Percentiles rank a stretch among this genome's conserved stretches.
Evolutionary conservation across 2,797 vertebrate genomes (phyloP).

Genomic region (Leptatherina wallacei): DNA sequence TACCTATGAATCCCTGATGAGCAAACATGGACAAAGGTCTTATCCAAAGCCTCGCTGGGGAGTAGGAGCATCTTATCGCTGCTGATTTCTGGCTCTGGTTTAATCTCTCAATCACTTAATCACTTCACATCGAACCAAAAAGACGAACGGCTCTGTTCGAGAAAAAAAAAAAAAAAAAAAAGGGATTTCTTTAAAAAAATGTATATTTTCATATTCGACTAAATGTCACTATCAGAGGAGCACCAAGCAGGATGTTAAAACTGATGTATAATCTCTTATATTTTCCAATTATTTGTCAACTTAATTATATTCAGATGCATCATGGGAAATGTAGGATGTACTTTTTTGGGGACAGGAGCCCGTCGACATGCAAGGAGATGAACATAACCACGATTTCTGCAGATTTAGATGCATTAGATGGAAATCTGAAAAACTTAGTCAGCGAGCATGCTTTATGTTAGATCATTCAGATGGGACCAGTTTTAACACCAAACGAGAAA

Average conservation of each 20-base stretch:
- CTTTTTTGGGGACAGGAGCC: background rate
- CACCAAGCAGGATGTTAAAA: background rate
- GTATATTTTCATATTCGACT: background rate
- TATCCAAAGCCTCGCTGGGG: constrained; percentile 46
- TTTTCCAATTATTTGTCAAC: background rate
- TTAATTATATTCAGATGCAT: background rate
- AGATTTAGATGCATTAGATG: background rate
- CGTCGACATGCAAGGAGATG: background rate
- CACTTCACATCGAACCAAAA: constrained; percentile 22
- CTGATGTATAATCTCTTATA: background rate
- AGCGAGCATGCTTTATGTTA: too few species aligned
- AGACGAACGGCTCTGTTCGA: background rate
- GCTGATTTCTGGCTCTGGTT: constrained; percentile 30
- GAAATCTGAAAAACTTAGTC: too few species aligned
- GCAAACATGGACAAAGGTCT: constrained; percentile 67
- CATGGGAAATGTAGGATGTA: background rate
- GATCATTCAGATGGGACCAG: too few species aligned
- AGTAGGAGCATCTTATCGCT: constrained; percentile 31
- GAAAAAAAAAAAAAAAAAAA: background rate
- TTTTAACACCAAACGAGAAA: too few species aligned
- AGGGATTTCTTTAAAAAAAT: background rate
- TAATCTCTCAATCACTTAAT: constrained; percentile 27
- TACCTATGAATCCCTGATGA: constrained; percentile 81
- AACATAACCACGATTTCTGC: background rate
- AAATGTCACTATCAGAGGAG: background rate